Conservation (phyloP, 1,140 invertebrate species). For the Colletes latitarsis region DNA sequence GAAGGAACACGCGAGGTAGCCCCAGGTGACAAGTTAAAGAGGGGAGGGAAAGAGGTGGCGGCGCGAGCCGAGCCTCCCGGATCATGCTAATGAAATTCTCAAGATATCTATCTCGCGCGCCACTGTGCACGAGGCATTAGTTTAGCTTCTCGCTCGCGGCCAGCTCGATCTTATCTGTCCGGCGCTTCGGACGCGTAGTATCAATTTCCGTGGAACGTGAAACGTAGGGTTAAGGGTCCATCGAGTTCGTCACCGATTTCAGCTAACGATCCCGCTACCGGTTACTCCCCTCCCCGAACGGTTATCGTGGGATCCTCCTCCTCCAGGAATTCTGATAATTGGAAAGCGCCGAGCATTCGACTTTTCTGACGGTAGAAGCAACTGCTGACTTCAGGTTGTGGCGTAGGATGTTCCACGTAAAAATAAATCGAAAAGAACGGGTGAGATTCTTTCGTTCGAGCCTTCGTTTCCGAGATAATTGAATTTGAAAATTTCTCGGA, state of each 20-base stretch:
- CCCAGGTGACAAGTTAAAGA: slow-evolving; percentile 57
- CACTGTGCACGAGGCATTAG: slow-evolving; percentile 56
- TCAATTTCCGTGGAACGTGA: slow-evolving; percentile 62
- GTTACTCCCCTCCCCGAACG: not conserved
- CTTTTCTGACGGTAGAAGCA: too few species aligned
- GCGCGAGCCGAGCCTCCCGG: slow-evolving; percentile 21
- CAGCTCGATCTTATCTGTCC: slow-evolving; percentile 60
- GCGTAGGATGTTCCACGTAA: too few species aligned
- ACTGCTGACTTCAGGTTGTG: too few species aligned
- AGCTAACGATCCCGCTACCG: slow-evolving; percentile 9
- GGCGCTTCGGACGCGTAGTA: slow-evolving; percentile 42
- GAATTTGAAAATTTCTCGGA: too few species aligned
- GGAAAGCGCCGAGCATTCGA: too few species aligned
- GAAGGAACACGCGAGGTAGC: slow-evolving; percentile 49
- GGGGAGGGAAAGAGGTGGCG: slow-evolving; percentile 15
- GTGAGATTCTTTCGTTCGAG: too few species aligned
- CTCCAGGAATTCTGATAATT: not conserved
- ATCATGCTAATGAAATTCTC: slow-evolving; percentile 71
- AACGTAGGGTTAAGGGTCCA: slow-evolving; percentile 16
- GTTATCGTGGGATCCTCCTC: not conserved
- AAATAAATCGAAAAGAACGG: too few species aligned
- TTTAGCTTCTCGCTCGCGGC: slow-evolving; percentile 53
- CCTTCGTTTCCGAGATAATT: too few species aligned
- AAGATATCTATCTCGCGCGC: slow-evolving; percentile 65
- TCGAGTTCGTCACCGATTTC: slow-evolving; percentile 24